Base-by-base conservation (phyloP, 2,113 vertebrate genomes). In the Poicephalus gulielmi region DNA sequence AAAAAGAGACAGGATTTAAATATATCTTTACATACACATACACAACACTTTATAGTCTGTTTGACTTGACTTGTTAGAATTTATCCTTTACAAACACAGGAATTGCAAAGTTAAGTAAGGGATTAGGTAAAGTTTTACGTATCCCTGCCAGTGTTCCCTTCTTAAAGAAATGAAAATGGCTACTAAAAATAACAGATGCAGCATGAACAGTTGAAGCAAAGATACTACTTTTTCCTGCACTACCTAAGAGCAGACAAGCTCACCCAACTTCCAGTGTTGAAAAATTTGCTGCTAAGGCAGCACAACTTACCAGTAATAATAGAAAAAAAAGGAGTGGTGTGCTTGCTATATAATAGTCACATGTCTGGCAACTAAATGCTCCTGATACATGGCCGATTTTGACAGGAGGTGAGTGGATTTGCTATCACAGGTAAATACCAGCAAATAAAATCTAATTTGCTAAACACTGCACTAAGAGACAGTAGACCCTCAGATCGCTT, bases 391-490 rank as follows among this genome's bases (percentile, higher is more conserved):
- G 31, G 57, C n/a, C 77, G 67, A 70, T 78, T 87, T 89, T 96
- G 93, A 96, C 81, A 96, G 83, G 66, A 96, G 84, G 63, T 73
- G 71, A 95, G 83, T 75, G 30, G 73, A 91, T 50, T 88, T 71
- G 87, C 68, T 94, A 93, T 92, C 67, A 81, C 64, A 85, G 76
- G 83, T 80, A 95, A 96, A 92, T 69, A 87, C 16, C 53, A 92
- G 83, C 73, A 83, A 91, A 83, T 67, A 79, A 71, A 82, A 86
- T 19, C 53, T 93, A 73, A 79, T 87, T 96, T 97, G 89, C 67
- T 96, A 92, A 96, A 95, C 55, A 91, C 8, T 86, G 79, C 76
- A 49, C 83, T 94, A 64, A 62, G 67, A 93, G 79, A 94, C 73
- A 96, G 79, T 10, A 81, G 86, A 89, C 55, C 30, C 86, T 55